Conservation (phyloP, 2,797 vertebrate species). For the Poeciliopsis paucimaculata region DNA sequence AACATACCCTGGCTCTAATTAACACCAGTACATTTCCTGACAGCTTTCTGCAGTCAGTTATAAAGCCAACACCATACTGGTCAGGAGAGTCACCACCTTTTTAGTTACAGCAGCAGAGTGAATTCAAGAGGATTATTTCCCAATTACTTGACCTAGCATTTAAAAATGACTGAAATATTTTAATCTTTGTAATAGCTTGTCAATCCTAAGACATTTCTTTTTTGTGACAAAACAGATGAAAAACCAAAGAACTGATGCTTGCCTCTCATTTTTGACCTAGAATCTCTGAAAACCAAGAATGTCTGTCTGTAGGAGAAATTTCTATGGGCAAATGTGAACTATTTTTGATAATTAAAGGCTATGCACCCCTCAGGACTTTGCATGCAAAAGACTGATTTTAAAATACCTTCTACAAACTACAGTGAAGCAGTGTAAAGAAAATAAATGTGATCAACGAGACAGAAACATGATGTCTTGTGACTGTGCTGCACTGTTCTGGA, state of each 20-base stretch:
- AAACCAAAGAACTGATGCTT: not conserved
- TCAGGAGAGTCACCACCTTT: not conserved
- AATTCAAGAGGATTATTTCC: not conserved
- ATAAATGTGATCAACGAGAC: not conserved
- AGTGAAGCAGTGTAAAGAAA: not conserved
- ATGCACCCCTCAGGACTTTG: not conserved
- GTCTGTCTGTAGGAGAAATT: not conserved
- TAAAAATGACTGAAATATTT: not conserved
- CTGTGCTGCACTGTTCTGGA: not conserved
- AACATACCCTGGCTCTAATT: not conserved
- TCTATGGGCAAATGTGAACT: not conserved
- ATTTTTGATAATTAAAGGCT: not conserved
- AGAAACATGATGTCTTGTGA: not conserved
- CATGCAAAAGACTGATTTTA: not conserved
- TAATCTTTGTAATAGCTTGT: not conserved
- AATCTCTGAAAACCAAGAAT: not conserved
- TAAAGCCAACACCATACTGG: not conserved
- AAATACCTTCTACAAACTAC: not conserved
- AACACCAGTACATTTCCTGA: not conserved
- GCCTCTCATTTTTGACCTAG: not conserved
- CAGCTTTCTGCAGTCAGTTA: not conserved
- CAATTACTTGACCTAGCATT: not conserved
- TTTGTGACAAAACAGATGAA: not conserved
- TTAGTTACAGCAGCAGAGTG: not conserved
- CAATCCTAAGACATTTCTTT: not conserved